Evolutionary conservation across 2,888 invertebrate genomes (phyloP), one percentile per base, ranked within the genome.

Genomic region (Clostera curtula): DNA sequence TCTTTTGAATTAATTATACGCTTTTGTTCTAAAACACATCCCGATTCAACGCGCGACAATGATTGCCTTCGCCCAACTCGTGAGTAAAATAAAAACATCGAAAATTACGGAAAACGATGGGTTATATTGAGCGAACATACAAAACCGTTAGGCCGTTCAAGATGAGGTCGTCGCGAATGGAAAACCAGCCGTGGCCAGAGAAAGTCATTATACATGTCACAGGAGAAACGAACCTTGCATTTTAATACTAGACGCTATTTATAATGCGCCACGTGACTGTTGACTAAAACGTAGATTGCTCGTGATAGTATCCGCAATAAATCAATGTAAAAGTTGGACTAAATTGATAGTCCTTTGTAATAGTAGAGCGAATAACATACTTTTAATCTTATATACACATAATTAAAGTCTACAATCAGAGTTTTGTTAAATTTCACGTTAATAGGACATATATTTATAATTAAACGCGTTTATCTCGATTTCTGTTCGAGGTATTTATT

Each of bases 181-280:
- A 69, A 73, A 71, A 54, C 62, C 55, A 55, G 46, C 45, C 49
- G 46, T 44, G 60, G 49, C 45, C 64, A 68, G 79, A 74, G 80
- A 82, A 82, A 80, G 80, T 74, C 77, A 79, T 76, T 76, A 75
- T 66, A 65, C 70, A 72, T 68, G 72, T 62, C 71, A 56, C 59
- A 43, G 43, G 43, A 46, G 48, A 44, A 27, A 56, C 66, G 56
- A 50, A 52, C 8, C 45, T 42, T 41, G 72, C 67, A 72, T 74
- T 59, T 49, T 56, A 66, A 74, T 59, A 42, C 38, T 18, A 31
- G 44, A 40, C 47, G 46, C 45, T 42, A 52, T 50, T 58, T 56
- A 40, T 43, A 42, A 56, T 56, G 46, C 49, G 33, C 21, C 37
- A 27, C 40, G 36, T 43, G 43, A 33, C 30, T 32, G 28, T 36